Conservation (phyloP, 2,797 vertebrate genomes). For the Peromyscus nudipes region DNA sequence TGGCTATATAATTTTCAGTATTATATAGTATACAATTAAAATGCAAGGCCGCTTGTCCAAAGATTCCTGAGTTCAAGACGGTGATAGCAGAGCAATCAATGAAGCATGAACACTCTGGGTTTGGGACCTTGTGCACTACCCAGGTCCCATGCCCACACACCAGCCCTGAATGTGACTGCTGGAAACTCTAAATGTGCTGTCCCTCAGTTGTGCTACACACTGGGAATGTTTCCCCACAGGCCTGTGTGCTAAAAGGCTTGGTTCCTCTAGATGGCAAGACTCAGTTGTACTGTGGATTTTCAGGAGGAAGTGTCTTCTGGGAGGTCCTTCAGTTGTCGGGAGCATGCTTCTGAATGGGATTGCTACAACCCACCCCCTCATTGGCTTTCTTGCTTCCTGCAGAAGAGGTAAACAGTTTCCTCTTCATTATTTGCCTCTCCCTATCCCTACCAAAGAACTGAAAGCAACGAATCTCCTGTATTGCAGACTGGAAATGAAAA, state of each 20-base stretch:
- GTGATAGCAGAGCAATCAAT: background rate
- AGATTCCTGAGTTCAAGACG: background rate
- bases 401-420: background rate
- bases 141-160: background rate
- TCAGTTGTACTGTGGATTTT: background rate
- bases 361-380: background rate
- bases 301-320: background rate
- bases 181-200: background rate
- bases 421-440: too few species aligned
- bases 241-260: background rate
- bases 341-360: background rate
- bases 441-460: background rate
- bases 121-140: background rate
- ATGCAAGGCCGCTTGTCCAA: background rate
- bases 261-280: background rate
- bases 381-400: background rate
- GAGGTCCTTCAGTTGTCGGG: background rate
- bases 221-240: background rate
- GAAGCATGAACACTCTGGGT: background rate
- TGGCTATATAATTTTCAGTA: slow-evolving; percentile 36
- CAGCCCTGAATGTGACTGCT: background rate
- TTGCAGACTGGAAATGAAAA: background rate
- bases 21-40: slow-evolving; percentile 45
- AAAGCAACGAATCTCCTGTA: background rate
- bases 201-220: background rate